Conservation (phyloP, 2,888 invertebrate genomes). For the Drosophila mimica region DNA sequence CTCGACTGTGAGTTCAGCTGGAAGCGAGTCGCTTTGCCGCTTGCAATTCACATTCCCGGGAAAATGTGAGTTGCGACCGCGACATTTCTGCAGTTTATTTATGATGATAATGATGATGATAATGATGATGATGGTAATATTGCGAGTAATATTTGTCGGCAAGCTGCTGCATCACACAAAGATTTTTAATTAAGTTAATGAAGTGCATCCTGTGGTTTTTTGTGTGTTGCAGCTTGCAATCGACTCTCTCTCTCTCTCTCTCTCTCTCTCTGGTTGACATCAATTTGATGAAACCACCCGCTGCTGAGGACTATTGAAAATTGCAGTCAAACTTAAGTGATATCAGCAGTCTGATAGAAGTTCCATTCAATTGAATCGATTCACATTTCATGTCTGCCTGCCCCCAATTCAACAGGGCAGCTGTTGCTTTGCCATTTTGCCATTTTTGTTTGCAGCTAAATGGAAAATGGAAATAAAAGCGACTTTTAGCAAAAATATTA, state of each 20-base stretch:
- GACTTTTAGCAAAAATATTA: constrained; percentile 17
- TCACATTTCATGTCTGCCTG: not conserved
- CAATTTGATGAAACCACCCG: constrained; percentile 24
- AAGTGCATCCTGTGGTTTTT: constrained; percentile 74
- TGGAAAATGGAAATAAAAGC: constrained; percentile 27
- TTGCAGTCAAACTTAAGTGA: constrained; percentile 10
- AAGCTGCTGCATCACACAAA: constrained; percentile 36
- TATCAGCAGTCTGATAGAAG: not conserved
- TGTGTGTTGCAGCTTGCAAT: constrained; percentile 49
- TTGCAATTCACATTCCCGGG: constrained; percentile 30
- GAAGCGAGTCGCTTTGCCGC: constrained; percentile 66
- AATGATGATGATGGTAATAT: not conserved
- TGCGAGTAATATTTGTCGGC: constrained; percentile 14
- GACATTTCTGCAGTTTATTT: constrained; percentile 16
- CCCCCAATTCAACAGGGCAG: not conserved
- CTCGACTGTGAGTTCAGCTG: constrained; percentile 59
- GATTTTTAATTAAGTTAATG: constrained; percentile 78
- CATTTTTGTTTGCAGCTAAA: constrained; percentile 29
- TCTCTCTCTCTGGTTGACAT: constrained; percentile 19
- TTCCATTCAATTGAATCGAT: constrained; percentile 17
- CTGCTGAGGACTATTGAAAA: constrained; percentile 25
- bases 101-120: constrained; percentile 13
- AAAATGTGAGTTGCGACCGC: constrained; percentile 27
- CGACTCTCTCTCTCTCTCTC: constrained; percentile 15
- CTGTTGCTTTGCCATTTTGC: constrained; percentile 19